A percentile compares a stretch with the other conserved stretches of the same genome.
Evolutionary conservation across 2,113 vertebrate genomes (phyloP).

Genomic region (Choloepus hoffmanni): DNA sequence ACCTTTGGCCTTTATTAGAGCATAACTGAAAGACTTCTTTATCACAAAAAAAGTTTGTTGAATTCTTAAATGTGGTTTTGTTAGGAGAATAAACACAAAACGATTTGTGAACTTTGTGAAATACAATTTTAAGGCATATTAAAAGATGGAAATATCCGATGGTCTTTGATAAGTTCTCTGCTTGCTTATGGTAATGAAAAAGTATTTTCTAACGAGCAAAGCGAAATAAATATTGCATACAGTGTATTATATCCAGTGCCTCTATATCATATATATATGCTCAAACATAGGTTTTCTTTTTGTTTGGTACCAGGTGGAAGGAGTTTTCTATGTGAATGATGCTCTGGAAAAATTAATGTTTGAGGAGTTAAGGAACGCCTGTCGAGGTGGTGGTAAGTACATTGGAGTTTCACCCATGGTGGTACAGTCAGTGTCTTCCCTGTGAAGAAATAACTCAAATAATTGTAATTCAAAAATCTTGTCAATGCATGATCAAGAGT

Average conservation of each 20-base stretch:
- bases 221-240: background rate
- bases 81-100: background rate
- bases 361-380: constrained; percentile 97
- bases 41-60: background rate
- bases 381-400: constrained; percentile 93
- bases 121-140: background rate
- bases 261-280: background rate
- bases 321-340: constrained; percentile 97
- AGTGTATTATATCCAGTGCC: background rate
- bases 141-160: background rate
- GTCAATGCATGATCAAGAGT: background rate
- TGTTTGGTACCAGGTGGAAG: constrained; percentile 91
- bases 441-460: background rate
- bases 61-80: background rate
- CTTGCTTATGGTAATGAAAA: background rate
- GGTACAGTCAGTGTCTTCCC: background rate
- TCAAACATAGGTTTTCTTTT: constrained; percentile 5
- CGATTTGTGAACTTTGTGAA: background rate
- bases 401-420: background rate
- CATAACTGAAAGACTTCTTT: background rate
- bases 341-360: constrained; percentile 98
- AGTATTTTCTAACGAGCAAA: background rate
- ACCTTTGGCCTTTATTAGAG: background rate
- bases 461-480: background rate
- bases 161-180: constrained; percentile 10